Evolutionary conservation across 2,888 invertebrate genomes (phyloP).

Genomic region (Labia minor): DNA sequence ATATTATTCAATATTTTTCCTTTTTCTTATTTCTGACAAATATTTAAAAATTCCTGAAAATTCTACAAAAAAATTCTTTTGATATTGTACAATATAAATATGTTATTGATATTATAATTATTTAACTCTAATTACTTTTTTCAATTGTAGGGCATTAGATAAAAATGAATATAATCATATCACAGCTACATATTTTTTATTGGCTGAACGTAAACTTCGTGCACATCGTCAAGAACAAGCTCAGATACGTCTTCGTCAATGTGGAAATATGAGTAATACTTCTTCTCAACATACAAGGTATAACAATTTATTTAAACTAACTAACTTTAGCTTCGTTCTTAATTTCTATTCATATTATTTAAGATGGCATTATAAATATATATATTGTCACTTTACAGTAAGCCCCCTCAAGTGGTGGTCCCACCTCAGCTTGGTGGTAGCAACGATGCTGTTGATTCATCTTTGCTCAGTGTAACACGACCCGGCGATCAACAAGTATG

Average conservation of each 20-base stretch:
- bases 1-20: too few species aligned
- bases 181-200: constrained; percentile 92
- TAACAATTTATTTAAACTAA: neutral
- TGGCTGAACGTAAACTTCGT: constrained; percentile 85
- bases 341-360: too few species aligned
- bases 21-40: too few species aligned
- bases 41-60: too few species aligned
- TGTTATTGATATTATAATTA: too few species aligned
- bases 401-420: neutral
- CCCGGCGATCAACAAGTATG: neutral
- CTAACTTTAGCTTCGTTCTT: neutral
- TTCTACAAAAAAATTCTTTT: too few species aligned
- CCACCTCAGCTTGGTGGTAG: neutral
- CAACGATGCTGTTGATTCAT: neutral
- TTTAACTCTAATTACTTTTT: too few species aligned
- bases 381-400: too few species aligned
- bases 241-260: constrained; percentile 36
- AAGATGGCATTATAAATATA: too few species aligned
- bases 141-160: constrained; percentile 62
- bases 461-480: neutral
- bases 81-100: too few species aligned
- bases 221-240: constrained; percentile 58
- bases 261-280: constrained; percentile 15
- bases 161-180: constrained; percentile 96
- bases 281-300: neutral